Base-by-base conservation (phyloP, 1,140 invertebrate species). In the Temnothorax nylanderi region DNA sequence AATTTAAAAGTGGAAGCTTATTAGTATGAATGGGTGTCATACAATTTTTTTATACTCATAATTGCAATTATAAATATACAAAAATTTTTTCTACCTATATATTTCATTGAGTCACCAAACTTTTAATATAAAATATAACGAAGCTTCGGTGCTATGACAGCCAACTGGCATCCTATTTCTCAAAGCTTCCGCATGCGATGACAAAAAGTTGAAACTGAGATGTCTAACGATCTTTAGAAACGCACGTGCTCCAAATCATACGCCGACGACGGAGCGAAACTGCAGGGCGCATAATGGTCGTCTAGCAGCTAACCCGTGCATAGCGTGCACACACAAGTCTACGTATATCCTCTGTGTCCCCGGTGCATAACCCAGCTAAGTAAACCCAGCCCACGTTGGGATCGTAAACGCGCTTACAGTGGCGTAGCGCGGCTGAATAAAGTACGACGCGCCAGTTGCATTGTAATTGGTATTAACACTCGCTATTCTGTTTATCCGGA, bases 371-470 rank as follows among this genome's bases (percentile, higher is more conserved):
- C 56, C 75, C 44, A 21, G 71, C 85, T 88, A 89, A 91, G 85
- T 91, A 91, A 91, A 91, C 85, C 56, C 85, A 54, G 21, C 85
- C 90, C 90, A 91, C 90, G 90, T 91, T 72, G 37, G 44, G 76
- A 81, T 91, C 90, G 90, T 89, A 91, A 91, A 91, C 86, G 87
- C 77, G 89, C 69, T 76, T 67, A 77, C 87, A 91, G 77, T 89
- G 89, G 89, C 87, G 90, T 91, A 87, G 88, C 60, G 18, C 54
- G 47, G 62, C 32, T 64, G 26, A 21, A 71, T 32, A 58, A 87
- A 72, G 49, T 72, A n/a, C 80, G 80, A 60, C 41, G 69, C 41
- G 69, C 54, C 47, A 54, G 47, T 62, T 75, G 69, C 69, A 34
- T 84, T 60, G 80, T 84, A 84, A 81, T 81, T 81, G 64, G 69